Evolutionary conservation across 2,113 vertebrate genomes (phyloP).

Genomic region (Thymallus thymallus): DNA sequence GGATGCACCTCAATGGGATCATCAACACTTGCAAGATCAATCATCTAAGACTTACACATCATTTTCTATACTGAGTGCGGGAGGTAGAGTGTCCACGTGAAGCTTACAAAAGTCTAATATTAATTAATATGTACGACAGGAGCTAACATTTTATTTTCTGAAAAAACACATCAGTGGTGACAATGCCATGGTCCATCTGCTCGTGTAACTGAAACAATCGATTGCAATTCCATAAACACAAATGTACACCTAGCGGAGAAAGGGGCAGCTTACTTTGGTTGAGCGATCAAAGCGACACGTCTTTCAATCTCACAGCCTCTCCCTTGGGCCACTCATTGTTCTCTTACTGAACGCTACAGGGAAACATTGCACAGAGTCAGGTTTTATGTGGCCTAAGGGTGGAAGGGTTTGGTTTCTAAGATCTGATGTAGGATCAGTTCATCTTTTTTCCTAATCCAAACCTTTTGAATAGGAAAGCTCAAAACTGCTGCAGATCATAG

Average conservation of each 20-base stretch:
- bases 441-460: conserved; percentile 39
- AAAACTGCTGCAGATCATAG: conserved; percentile 21
- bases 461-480: conserved; percentile 25
- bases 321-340: conserved; percentile 34
- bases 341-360: too few relatives aligned
- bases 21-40: conserved; percentile 16
- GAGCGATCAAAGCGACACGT: conserved; percentile 60
- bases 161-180: not conserved
- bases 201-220: conserved; percentile 72
- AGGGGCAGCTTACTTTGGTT: conserved; percentile 57
- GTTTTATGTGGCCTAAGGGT: conserved; percentile 35
- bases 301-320: conserved; percentile 55
- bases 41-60: conserved; percentile 23
- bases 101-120: too few relatives aligned
- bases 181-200: conserved; percentile 47
- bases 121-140: not conserved
- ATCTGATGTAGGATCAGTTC: conserved; percentile 31
- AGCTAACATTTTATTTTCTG: not conserved
- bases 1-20: conserved; percentile 17
- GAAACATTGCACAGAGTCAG: not conserved
- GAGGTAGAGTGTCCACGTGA: too few relatives aligned
- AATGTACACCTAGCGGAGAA: conserved; percentile 61
- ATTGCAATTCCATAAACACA: conserved; percentile 69
- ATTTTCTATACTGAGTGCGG: not conserved
- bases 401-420: conserved; percentile 27